Percentiles rank a stretch among this genome's conserved stretches.
Conservation (phyloP, 2,113 vertebrate species). For the Arvicanthis niloticus region DNA sequence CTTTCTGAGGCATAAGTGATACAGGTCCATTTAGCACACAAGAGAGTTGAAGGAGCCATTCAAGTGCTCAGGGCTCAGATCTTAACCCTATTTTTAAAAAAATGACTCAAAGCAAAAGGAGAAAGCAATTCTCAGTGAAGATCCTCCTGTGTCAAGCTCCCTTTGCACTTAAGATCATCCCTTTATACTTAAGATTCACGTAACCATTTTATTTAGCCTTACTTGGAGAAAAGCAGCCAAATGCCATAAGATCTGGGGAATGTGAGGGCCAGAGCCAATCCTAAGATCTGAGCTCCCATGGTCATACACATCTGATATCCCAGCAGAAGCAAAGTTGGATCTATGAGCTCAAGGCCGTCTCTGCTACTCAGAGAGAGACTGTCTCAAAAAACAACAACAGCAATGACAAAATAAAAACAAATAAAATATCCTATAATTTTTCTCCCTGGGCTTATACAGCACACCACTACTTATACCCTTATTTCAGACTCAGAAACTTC, state of each 20-base stretch:
- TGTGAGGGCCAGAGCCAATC: slow-evolving; percentile 20
- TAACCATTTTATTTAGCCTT: slow-evolving; percentile 39
- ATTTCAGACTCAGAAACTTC: slow-evolving; percentile 10
- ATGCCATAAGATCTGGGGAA: background rate
- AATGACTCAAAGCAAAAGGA: slow-evolving; percentile 46
- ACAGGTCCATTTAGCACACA: background rate
- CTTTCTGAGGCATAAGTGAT: slow-evolving; percentile 10
- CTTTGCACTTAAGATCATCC: background rate
- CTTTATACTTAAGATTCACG: background rate
- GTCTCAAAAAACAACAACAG: background rate
- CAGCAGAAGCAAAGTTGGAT: background rate
- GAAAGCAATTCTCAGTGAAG: slow-evolving; percentile 4
- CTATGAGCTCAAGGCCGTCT: background rate
- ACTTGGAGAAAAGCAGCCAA: slow-evolving; percentile 3
- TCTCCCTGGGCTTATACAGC: background rate
- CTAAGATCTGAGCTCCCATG: background rate
- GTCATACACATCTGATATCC: background rate
- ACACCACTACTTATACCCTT: background rate
- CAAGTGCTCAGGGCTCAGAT: background rate
- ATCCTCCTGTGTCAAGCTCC: background rate
- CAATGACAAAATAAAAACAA: background rate
- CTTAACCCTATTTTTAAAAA: background rate
- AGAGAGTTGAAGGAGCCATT: background rate
- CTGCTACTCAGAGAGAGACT: background rate
- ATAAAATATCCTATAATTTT: background rate